Conservation (phyloP, 2,888 invertebrate species). For the Drepana falcataria region DNA sequence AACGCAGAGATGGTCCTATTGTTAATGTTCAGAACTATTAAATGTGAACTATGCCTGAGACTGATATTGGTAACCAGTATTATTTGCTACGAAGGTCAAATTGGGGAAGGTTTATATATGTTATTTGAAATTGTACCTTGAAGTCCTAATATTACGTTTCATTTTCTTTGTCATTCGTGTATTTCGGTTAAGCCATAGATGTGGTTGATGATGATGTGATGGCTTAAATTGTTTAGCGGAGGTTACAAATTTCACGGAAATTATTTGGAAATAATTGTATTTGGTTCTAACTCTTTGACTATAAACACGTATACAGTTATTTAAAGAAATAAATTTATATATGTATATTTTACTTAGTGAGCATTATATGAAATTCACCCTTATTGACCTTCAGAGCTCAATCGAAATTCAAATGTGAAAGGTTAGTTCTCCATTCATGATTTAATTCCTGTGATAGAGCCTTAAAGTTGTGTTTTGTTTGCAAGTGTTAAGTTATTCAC, state of each 20-base stretch:
- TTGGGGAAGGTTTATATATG: conserved; percentile 20
- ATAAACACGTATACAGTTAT: no score
- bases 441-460: conserved; percentile 64
- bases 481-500: conserved; percentile 20
- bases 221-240: no score
- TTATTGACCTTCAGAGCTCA: conserved; percentile 19
- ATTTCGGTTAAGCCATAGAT: no score
- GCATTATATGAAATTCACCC: no score
- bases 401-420: conserved; percentile 16
- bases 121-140: neutral
- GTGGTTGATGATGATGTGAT: no score
- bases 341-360: no score
- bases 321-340: no score
- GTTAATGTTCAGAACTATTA: neutral
- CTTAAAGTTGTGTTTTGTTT: conserved; percentile 30
- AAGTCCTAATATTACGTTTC: neutral
- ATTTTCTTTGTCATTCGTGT: neutral
- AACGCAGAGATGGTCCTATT: conserved; percentile 2
- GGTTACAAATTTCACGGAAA: no score
- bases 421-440: conserved; percentile 35
- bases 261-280: no score
- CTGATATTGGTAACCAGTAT: conserved; percentile 66
- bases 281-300: no score
- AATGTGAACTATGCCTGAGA: conserved; percentile 42
- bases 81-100: conserved; percentile 41